Base-by-base conservation (phyloP, 2,888 invertebrate species). In the Gnatocerus cornutus region DNA sequence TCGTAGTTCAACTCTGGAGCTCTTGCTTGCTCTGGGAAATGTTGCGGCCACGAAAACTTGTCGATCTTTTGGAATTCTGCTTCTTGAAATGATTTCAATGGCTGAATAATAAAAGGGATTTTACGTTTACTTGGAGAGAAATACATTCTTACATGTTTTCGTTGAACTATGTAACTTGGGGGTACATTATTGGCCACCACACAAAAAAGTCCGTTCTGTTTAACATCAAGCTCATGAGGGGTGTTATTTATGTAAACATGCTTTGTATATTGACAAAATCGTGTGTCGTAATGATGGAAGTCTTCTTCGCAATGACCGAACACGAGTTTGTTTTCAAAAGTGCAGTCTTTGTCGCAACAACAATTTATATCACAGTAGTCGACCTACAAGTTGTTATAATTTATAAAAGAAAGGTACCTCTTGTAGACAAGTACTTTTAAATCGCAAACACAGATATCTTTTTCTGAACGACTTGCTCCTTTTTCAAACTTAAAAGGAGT, bases 321-420 rank as follows among this genome's bases (percentile, higher is more conserved):
- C 1, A 89, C 85, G 66, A 84, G 79, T 67, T 86, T 86, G 76
- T 94, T 90, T 58, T 85, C 84, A 21, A 85, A 83, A 7, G 87
- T 85, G 80, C 95, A 96, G 76, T 95, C 93, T 50, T 78, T 79
- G 82, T 96, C 95, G 83, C 96, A 96, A 80, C 95, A 95, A 80
- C 95, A 96, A 82, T 94, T 92, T 59, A 94, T 88, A 84, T 96
- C 94, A 84, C 96, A 96, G 37, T 86, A 85, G 75, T 87, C 85
- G 53, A 84, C 84, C 91, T 92, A 21, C 21, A 64, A 43, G 12
- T 37, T 37, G 37, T 37, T 30, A n/a, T n/a, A n/a, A n/a, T n/a
- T n/a, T n/a, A n/a, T n/a, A n/a, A n/a, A n/a, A n/a, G n/a, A n/a
- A n/a, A 21, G 4, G 21, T 21, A 21, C 21, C 4, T 3, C 4